A percentile compares a stretch with the other conserved stretches of the same genome.
These are phyloP conservation scores for Paralvinella palmiformis DNA, from an alignment of 1,140 invertebrate genomes.

Conservation along the genomic window DNA sequence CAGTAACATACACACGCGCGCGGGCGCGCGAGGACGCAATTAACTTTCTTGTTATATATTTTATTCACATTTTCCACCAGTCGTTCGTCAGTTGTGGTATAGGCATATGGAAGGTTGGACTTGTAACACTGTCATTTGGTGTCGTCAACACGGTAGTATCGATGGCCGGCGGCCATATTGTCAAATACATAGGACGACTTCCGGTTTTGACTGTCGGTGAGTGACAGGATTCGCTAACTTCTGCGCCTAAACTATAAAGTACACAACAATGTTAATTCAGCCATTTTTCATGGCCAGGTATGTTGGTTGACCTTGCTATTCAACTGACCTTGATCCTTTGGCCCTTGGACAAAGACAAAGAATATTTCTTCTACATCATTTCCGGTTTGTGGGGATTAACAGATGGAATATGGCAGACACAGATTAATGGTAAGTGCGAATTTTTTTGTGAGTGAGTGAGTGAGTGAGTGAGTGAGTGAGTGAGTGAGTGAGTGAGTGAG, in stretches of 20 bases:
- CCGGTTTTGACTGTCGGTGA: constrained; percentile 71
- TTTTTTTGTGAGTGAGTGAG: neutral
- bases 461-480: constrained; percentile 12
- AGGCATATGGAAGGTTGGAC: constrained; percentile 84
- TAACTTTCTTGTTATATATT: neutral
- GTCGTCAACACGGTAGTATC: constrained; percentile 85
- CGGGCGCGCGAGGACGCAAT: neutral
- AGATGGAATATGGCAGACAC: constrained; percentile 94
- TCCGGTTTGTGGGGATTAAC: constrained; percentile 88
- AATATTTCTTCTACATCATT: constrained; percentile 77
- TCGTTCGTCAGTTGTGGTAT: constrained; percentile 88
- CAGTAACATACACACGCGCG: neutral
- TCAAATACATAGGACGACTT: constrained; percentile 84
- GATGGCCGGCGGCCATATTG: constrained; percentile 79
- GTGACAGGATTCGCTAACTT: constrained; percentile 2
- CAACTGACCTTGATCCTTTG: constrained; percentile 55
- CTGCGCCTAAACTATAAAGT: neutral
- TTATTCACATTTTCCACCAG: constrained; percentile 51
- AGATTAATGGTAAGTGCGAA: constrained; percentile 74
- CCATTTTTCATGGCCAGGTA: neutral
- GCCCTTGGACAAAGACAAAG: constrained; percentile 70
- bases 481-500: constrained; percentile 13
- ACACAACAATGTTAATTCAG: neutral
- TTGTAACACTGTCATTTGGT: constrained; percentile 93
- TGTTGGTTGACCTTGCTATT: constrained; percentile 19